Conservation (phyloP, 2,113 vertebrate genomes). For the Sorex araneus region DNA sequence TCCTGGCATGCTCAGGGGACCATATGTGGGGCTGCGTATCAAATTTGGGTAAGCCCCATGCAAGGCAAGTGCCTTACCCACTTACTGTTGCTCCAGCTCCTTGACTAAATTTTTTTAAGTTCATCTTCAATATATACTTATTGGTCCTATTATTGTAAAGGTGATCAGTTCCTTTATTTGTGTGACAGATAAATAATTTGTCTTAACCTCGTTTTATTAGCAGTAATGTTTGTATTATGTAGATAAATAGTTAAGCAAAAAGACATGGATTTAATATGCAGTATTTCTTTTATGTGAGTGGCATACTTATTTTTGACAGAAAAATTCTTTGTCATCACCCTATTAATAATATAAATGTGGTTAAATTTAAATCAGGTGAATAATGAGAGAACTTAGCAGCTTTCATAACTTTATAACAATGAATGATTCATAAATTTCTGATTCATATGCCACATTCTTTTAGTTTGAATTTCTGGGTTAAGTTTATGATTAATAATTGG, state of each 20-base stretch:
- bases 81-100: no score
- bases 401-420: background rate
- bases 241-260: background rate
- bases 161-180: background rate
- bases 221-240: background rate
- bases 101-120: background rate
- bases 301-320: background rate
- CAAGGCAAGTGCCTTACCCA: no score
- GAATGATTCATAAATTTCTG: background rate
- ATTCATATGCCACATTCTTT: background rate
- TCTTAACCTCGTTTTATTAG: background rate
- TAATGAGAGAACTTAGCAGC: background rate
- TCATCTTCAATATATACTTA: background rate
- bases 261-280: background rate
- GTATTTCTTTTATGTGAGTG: background rate
- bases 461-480: background rate
- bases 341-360: constrained; percentile 12
- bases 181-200: background rate
- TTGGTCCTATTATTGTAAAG: background rate
- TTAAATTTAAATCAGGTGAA: background rate
- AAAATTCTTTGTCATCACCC: background rate
- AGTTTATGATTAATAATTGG: background rate
- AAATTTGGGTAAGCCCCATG: no score
- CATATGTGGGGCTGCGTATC: no score
- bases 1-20: no score